Conservation (phyloP, 2,113 vertebrate genomes). For the Carollia perspicillata region DNA sequence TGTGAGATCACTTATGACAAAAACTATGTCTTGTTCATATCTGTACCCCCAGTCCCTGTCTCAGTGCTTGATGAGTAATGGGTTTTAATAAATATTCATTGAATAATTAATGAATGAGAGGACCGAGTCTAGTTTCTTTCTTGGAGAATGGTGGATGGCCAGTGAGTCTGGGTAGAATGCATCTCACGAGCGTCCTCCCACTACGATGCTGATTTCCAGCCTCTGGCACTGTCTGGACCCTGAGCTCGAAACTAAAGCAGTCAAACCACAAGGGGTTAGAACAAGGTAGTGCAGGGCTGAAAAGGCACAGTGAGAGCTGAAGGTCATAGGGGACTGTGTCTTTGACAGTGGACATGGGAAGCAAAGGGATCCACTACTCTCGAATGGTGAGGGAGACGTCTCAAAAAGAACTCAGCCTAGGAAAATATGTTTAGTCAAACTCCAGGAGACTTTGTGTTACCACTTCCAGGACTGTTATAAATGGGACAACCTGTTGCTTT, state of each 20-base stretch:
- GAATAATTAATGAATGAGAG: not conserved
- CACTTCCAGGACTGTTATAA: not conserved
- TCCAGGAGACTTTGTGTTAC: not conserved
- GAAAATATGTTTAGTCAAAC: not conserved
- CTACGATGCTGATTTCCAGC: not conserved
- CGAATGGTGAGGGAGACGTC: not conserved
- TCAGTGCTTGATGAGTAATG: not conserved
- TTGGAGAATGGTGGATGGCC: not conserved
- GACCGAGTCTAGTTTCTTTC: not conserved
- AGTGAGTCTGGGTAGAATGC: not conserved
- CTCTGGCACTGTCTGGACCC: not conserved
- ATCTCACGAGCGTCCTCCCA: not conserved
- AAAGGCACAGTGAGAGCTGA: not conserved
- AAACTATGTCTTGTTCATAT: not conserved
- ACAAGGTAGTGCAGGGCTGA: not conserved
- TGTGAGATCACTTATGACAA: not conserved
- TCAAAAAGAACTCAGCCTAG: not conserved
- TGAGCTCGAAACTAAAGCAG: not conserved
- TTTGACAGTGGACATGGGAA: not conserved
- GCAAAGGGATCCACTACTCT: not conserved
- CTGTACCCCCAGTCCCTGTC: not conserved
- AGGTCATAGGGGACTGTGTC: rapidly evolving
- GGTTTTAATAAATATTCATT: not conserved
- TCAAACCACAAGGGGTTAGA: not conserved
- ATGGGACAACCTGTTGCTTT: not conserved